Conservation (phyloP, 2,113 vertebrate species). For the Ceyx melanurus region DNA sequence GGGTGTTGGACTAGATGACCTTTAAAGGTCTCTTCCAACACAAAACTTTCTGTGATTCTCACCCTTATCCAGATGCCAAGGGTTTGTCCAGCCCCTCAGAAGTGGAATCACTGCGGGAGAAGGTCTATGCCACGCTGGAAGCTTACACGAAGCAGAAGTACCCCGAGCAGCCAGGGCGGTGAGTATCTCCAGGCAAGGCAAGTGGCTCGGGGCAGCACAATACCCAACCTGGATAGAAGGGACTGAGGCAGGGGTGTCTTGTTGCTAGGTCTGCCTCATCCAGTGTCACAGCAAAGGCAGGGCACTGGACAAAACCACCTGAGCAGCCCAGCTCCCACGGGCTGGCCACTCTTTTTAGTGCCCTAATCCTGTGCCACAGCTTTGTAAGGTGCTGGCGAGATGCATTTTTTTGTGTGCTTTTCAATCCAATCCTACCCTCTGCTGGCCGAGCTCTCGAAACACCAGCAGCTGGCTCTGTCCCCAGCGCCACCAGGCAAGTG, state of each 20-base stretch:
- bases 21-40: neutral
- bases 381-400: fast-evolving
- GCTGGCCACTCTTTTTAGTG: neutral
- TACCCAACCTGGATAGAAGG: neutral
- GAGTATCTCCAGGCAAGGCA: neutral
- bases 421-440: conserved; percentile 58
- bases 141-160: conserved; percentile 98
- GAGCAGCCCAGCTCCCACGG: neutral
- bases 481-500: fast-evolving
- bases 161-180: conserved; percentile 94
- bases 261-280: neutral
- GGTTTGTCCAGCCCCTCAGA: conserved; percentile 91
- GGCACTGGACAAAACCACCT: neutral
- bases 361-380: neutral
- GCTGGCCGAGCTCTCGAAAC: conserved; percentile 30
- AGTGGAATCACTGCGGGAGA: conserved; percentile 90
- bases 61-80: conserved; percentile 86
- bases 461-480: neutral
- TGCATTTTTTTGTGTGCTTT: neutral
- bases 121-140: conserved; percentile 93
- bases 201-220: neutral
- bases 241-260: no score
- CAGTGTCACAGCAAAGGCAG: neutral
- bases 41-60: neutral
- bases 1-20: neutral